Evolutionary conservation across 2,888 invertebrate species (phyloP).

Genomic region (Drosophila paranaensis): DNA sequence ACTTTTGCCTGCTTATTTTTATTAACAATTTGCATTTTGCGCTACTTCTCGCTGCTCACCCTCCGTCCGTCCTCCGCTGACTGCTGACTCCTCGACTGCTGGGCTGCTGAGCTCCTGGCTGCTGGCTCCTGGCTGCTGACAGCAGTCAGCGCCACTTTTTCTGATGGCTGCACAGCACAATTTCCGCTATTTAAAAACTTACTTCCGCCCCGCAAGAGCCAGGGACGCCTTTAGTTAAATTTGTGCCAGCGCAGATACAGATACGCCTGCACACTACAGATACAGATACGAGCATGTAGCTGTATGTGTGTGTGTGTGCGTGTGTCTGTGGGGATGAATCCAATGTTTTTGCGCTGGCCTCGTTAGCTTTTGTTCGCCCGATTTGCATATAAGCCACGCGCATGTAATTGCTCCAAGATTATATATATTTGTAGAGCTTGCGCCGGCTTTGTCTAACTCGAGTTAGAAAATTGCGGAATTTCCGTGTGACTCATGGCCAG

Average conservation of each 20-base stretch:
- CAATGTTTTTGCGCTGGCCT: conserved; percentile 43
- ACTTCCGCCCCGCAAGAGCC: conserved; percentile 57
- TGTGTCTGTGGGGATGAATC: conserved; percentile 14
- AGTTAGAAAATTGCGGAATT: conserved; percentile 15
- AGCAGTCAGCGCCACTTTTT: conserved; percentile 65
- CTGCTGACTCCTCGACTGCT: conserved; percentile 16
- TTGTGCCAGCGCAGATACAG: conserved; percentile 47
- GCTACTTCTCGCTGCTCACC: conserved; percentile 1
- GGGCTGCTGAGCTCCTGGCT: conserved; percentile 20
- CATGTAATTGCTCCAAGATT: conserved; percentile 59
- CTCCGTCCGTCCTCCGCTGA: background rate
- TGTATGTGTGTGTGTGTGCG: background rate
- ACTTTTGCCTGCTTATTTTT: conserved; percentile 53
- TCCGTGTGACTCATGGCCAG: conserved; percentile 12
- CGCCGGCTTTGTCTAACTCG: conserved; percentile 22
- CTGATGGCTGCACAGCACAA: conserved; percentile 78
- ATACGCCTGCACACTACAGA: conserved; percentile 17
- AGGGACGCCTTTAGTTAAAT: conserved; percentile 52
- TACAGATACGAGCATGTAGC: conserved; percentile 12
- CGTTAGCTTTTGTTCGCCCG: conserved; percentile 53
- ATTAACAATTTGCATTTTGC: conserved; percentile 67
- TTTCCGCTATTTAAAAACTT: conserved; percentile 78
- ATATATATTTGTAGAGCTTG: conserved; percentile 34
- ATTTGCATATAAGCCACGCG: conserved; percentile 63
- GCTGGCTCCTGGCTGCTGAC: conserved; percentile 38